Evolutionary conservation across 2,888 invertebrate species (phyloP).

Genomic region (Orthonevra nobilis): DNA sequence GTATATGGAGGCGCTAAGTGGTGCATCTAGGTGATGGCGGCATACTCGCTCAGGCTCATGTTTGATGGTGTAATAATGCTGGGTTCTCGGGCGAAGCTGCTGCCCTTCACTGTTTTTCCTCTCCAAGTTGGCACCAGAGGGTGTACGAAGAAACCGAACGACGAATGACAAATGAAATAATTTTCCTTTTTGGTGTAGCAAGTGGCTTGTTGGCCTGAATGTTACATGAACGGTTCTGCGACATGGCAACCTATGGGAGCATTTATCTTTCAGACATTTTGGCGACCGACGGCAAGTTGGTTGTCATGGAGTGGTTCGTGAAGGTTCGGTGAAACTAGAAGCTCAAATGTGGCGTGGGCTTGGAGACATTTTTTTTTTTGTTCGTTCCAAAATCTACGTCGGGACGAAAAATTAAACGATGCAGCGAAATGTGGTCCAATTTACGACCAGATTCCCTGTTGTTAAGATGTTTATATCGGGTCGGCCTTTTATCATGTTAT

Average conservation of each 20-base stretch:
- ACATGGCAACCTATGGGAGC: slow-evolving; percentile 22
- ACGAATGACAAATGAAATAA: slow-evolving; percentile 28
- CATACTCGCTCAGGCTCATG: slow-evolving; percentile 26
- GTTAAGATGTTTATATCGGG: too few species aligned
- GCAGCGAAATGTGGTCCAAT: too few species aligned
- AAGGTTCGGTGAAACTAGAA: too few species aligned
- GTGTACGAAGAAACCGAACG: slow-evolving; percentile 9
- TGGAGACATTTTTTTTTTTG: too few species aligned
- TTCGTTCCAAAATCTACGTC: too few species aligned
- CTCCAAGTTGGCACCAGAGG: not conserved
- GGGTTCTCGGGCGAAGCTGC: slow-evolving; percentile 12
- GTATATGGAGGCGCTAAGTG: slow-evolving; percentile 47
- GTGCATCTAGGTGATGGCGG: slow-evolving; percentile 36
- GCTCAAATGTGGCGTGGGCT: too few species aligned
- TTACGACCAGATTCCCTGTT: too few species aligned
- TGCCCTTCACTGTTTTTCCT: slow-evolving; percentile 18
- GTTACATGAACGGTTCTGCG: slow-evolving; percentile 38
- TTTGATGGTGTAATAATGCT: slow-evolving; percentile 58
- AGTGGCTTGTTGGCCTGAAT: slow-evolving; percentile 54
- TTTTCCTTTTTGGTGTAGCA: slow-evolving; percentile 40
- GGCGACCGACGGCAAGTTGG: slow-evolving; percentile 45
- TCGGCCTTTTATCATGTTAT: too few species aligned
- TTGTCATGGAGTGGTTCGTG: too few species aligned
- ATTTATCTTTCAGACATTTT: slow-evolving; percentile 52
- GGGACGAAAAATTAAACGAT: too few species aligned